These are phyloP conservation scores for Omphaloscelis lunosa DNA, from an alignment of 2,888 invertebrate genomes.

Conservation along the genomic window DNA sequence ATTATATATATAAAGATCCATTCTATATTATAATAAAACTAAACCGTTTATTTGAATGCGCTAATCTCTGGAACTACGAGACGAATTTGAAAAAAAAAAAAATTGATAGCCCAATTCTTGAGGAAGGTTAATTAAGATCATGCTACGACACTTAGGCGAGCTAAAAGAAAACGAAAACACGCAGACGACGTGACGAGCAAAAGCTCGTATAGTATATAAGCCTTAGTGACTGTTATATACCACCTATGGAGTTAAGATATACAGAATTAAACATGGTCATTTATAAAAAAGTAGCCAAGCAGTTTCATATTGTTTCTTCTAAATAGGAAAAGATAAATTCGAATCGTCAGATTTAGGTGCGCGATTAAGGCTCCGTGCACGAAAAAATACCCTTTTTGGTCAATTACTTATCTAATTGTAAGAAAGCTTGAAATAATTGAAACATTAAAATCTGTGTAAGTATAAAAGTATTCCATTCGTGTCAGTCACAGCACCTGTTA, in stretches of 20 bases:
- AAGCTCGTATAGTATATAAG: neutral
- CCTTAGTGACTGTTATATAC: neutral
- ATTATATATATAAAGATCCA: too few species aligned
- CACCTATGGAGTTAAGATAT: neutral
- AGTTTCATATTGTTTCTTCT: neutral
- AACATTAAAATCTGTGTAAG: too few species aligned
- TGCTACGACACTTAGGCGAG: too few species aligned
- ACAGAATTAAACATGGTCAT: too few species aligned
- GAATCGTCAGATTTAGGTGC: neutral
- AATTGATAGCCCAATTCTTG: neutral
- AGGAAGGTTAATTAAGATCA: neutral
- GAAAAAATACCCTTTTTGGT: too few species aligned
- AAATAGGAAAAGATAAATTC: neutral
- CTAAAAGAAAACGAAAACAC: too few species aligned
- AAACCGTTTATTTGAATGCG: neutral
- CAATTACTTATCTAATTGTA: too few species aligned
- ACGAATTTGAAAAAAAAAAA: neutral
- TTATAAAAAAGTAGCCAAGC: neutral
- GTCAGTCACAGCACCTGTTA: too few species aligned
- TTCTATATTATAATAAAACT: neutral
- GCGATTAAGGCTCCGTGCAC: too few species aligned
- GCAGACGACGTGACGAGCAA: too few species aligned
- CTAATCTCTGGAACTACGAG: neutral
- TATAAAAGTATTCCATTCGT: too few species aligned
- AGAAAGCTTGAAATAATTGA: too few species aligned